A percentile compares a stretch with the other conserved stretches of the same genome.
Conservation (phyloP, 2,113 vertebrate species). For the Meriones unguiculatus region DNA sequence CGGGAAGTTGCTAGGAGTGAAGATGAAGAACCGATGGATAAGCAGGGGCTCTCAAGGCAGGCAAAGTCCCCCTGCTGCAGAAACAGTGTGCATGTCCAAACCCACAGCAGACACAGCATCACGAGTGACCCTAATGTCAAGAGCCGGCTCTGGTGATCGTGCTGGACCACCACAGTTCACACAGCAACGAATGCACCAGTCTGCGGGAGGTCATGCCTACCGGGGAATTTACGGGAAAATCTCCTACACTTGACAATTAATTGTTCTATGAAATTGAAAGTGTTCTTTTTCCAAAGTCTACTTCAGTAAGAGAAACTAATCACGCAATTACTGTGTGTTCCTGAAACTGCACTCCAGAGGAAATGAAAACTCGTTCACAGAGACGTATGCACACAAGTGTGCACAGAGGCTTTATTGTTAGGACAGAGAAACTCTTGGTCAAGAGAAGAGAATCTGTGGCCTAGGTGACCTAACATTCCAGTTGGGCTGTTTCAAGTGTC, state of each 20-base stretch:
- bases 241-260: background rate
- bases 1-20: background rate
- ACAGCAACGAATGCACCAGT: too few species aligned
- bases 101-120: background rate
- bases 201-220: fast-evolving
- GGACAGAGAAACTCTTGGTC: background rate
- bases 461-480: background rate
- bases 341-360: background rate
- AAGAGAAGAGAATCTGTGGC: background rate
- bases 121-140: background rate
- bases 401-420: background rate
- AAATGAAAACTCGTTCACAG: background rate
- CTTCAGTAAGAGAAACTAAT: background rate
- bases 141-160: background rate
- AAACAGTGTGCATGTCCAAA: background rate
- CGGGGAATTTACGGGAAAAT: background rate
- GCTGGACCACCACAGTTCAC: background rate
- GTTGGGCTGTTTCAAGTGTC: background rate
- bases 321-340: background rate
- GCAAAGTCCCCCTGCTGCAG: too few species aligned
- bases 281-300: background rate
- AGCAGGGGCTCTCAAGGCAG: background rate
- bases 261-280: background rate
- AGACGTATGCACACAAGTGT: background rate
- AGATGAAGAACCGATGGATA: background rate